Percentiles rank a stretch among this genome's conserved stretches.
Evolutionary conservation across 2,797 vertebrate species (phyloP).

Genomic region (Falco naumanni): DNA sequence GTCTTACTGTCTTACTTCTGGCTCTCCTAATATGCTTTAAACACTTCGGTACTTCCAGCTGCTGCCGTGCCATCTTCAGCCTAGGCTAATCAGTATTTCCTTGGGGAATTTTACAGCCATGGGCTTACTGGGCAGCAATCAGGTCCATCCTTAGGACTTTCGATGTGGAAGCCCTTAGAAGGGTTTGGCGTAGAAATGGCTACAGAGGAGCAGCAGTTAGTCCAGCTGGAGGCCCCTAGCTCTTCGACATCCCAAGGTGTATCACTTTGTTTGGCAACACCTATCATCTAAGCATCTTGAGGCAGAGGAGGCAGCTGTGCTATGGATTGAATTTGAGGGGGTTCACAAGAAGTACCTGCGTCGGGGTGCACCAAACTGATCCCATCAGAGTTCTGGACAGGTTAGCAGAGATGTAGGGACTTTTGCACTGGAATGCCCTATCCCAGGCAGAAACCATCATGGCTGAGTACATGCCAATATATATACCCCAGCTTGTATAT

Average conservation of each 20-base stretch:
- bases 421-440: background rate
- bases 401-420: background rate
- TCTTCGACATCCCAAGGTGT: background rate
- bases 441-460: background rate
- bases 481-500: accelerated
- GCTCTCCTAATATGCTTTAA: background rate
- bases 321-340: background rate
- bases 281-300: background rate
- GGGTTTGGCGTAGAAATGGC: background rate
- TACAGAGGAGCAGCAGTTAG: background rate
- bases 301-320: background rate
- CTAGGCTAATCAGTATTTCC: background rate
- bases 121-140: background rate
- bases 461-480: background rate
- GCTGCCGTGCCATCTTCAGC: background rate
- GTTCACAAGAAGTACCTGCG: background rate
- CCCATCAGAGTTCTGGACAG: accelerated
- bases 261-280: background rate
- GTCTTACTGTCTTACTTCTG: background rate
- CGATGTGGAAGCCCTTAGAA: background rate
- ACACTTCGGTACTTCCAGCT: background rate
- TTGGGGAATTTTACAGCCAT: background rate
- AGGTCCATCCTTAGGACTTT: background rate
- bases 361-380: accelerated
- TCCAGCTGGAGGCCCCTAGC: background rate